Percentiles rank a stretch among this genome's conserved stretches.
These are phyloP conservation scores for Thinocorus orbignyianus DNA, from an alignment of 2,113 vertebrate species.

Conservation along the genomic window DNA sequence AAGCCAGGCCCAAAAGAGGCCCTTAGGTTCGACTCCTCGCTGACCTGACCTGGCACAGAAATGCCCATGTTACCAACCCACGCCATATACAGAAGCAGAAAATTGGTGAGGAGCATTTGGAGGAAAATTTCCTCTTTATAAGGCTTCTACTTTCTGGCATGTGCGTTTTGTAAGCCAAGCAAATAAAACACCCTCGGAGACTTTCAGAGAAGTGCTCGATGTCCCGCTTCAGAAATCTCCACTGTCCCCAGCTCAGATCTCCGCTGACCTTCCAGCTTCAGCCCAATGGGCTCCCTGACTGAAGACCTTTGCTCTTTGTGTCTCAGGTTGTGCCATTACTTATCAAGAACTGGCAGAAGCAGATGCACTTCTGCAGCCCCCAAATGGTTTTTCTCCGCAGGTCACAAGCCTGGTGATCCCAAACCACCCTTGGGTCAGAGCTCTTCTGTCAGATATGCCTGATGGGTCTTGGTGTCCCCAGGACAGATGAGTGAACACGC, in stretches of 20 bases:
- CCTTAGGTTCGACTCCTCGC: background rate
- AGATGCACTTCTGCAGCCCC: background rate
- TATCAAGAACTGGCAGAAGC: background rate
- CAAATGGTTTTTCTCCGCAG: fast-evolving
- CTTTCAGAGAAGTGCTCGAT: background rate
- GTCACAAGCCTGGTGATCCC: background rate
- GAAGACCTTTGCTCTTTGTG: background rate
- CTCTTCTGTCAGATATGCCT: fast-evolving
- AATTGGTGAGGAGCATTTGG: background rate
- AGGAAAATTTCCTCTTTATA: background rate
- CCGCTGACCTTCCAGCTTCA: background rate
- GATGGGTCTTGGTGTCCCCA: fast-evolving
- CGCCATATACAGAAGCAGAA: background rate
- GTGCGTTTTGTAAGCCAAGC: background rate
- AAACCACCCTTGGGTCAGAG: fast-evolving
- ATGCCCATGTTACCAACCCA: background rate
- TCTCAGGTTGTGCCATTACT: background rate
- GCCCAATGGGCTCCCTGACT: background rate
- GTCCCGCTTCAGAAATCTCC: background rate
- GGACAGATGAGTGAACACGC: background rate
- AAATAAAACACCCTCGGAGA: background rate
- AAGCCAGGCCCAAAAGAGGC: background rate
- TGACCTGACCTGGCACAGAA: background rate
- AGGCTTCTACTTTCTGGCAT: background rate
- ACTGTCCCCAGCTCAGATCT: background rate